These are phyloP conservation scores for Lophotriccus pileatus DNA, from an alignment of 2,797 vertebrate genomes.

Conservation along the genomic window DNA sequence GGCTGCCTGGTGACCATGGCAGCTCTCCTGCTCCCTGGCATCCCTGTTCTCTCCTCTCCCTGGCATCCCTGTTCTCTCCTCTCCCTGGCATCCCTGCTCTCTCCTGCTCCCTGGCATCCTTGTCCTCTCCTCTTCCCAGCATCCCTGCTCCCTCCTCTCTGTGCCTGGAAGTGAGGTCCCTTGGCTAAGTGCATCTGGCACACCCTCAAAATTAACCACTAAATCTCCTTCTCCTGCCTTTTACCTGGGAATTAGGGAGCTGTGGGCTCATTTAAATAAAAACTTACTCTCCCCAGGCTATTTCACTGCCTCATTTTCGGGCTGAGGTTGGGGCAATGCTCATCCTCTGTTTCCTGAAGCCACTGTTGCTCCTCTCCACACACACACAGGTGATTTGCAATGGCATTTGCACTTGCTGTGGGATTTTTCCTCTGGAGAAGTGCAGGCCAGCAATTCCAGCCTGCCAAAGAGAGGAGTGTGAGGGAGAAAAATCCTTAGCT, in stretches of 20 bases:
- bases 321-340: accelerated
- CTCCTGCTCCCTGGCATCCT: neutral
- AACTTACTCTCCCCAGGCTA: accelerated
- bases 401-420: accelerated
- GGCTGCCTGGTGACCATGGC: accelerated
- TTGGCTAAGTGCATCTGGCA: neutral
- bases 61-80: neutral
- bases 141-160: neutral
- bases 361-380: accelerated
- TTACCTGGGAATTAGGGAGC: neutral
- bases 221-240: neutral
- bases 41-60: neutral
- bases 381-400: neutral
- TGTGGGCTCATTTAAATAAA: neutral
- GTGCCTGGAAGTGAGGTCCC: neutral
- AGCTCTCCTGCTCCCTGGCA: neutral
- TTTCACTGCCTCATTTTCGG: neutral
- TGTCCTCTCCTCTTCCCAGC: neutral
- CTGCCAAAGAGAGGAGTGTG: neutral
- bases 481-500: neutral
- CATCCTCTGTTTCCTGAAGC: accelerated
- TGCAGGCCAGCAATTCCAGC: neutral
- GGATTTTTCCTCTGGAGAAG: neutral
- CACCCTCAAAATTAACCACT: neutral
- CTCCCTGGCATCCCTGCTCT: neutral